Conservation (phyloP, 2,113 vertebrate species). For the Lontra canadensis region DNA sequence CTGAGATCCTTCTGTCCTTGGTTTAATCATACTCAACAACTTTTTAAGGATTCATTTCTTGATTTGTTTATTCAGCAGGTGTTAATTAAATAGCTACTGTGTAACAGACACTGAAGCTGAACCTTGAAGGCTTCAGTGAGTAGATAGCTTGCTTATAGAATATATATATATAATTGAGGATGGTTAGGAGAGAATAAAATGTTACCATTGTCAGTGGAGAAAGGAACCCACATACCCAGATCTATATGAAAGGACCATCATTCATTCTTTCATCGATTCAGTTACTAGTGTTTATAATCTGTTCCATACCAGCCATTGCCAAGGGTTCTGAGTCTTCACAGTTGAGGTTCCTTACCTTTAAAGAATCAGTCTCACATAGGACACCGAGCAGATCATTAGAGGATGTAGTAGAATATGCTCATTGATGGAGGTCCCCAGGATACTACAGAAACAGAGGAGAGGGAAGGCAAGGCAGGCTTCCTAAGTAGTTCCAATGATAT, state of each 20-base stretch:
- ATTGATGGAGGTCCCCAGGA: background rate
- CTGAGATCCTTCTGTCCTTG: background rate
- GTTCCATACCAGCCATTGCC: background rate
- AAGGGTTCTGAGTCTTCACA: background rate
- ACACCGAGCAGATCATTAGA: background rate
- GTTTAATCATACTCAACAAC: background rate
- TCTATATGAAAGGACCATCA: background rate
- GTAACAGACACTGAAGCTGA: background rate
- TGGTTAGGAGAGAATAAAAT: background rate
- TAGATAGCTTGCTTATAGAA: background rate
- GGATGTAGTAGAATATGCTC: background rate
- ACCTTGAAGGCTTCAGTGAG: background rate
- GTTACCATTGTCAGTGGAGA: background rate
- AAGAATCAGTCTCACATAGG: background rate
- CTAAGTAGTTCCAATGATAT: background rate
- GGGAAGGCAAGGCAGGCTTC: background rate
- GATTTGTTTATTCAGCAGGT: background rate
- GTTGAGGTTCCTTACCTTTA: background rate
- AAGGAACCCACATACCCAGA: background rate
- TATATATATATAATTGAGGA: background rate
- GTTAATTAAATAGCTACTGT: background rate
- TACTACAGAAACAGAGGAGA: background rate
- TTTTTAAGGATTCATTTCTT: background rate
- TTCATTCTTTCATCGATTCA: background rate
- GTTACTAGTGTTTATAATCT: background rate